These are phyloP conservation scores for Drosophila greeni DNA, from an alignment of 2,888 invertebrate genomes.

Conservation along the genomic window DNA sequence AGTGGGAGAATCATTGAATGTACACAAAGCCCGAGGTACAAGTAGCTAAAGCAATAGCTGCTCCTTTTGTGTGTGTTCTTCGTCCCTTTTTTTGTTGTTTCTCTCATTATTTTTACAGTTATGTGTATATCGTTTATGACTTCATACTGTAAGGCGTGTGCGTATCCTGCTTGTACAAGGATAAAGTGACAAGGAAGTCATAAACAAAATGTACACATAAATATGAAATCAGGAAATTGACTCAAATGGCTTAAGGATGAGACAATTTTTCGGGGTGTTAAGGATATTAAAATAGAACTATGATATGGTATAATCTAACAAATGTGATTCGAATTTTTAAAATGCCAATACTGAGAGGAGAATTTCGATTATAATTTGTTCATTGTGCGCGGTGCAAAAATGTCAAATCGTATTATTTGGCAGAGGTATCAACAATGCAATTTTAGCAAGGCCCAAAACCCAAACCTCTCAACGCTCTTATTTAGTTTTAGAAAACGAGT, in stretches of 20 bases:
- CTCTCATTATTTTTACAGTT: constrained; percentile 45
- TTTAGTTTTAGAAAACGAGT: constrained; percentile 2
- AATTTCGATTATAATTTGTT: constrained; percentile 15
- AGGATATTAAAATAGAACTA: neutral
- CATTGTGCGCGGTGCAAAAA: neutral
- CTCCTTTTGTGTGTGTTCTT: constrained; percentile 1
- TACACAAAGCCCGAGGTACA: constrained; percentile 35
- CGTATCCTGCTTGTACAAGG: constrained; percentile 2
- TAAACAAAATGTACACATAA: constrained; percentile 39
- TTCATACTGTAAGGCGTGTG: constrained; percentile 29
- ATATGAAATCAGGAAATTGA: constrained; percentile 39
- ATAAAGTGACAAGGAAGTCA: constrained; percentile 14
- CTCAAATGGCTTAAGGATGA: constrained; percentile 27
- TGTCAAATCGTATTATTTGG: constrained; percentile 13
- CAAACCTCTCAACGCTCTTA: neutral
- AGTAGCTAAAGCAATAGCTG: constrained; percentile 2
- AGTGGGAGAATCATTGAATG: constrained; percentile 47
- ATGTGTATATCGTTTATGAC: constrained; percentile 35
- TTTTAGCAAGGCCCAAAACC: neutral
- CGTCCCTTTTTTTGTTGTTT: constrained; percentile 10
- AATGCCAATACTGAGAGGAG: neutral
- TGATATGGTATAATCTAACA: no score
- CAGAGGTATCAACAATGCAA: constrained; percentile 21
- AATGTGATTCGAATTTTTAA: constrained; percentile 8
- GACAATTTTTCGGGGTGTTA: constrained; percentile 1